Conservation (phyloP, 30 jellyfish, hydroid and myxozoan genomes). For the Hydra vulgaris region DNA sequence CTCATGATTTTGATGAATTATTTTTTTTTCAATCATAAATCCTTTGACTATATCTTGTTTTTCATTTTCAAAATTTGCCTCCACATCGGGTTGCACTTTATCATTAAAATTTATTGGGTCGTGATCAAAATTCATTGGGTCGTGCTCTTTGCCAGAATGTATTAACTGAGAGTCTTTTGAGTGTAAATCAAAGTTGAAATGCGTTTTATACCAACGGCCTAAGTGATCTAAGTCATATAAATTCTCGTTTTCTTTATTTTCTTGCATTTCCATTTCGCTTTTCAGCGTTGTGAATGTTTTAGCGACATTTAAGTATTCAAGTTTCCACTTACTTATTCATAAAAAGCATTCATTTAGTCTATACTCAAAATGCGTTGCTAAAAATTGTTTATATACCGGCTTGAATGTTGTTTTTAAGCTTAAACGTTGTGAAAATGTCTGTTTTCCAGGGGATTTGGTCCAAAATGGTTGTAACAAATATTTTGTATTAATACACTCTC, state of each 20-base stretch:
- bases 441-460: no score
- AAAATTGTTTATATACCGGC: not conserved
- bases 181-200: not conserved
- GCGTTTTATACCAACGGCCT: not conserved
- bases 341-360: not conserved
- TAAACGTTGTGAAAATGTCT: no score
- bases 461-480: no score
- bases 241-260: not conserved
- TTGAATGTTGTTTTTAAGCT: not conserved
- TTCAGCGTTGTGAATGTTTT: not conserved
- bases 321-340: not conserved
- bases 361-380: not conserved
- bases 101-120: not conserved
- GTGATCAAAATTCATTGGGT: not conserved
- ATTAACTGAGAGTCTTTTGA: not conserved
- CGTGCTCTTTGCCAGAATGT: not conserved
- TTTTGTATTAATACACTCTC: no score
- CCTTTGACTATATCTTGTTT: slow-evolving; percentile 75
- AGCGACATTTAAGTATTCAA: not conserved
- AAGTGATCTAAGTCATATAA: not conserved
- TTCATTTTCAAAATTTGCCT: slow-evolving; percentile 41
- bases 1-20: slow-evolving; percentile 62
- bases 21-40: slow-evolving; percentile 64
- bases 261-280: not conserved
- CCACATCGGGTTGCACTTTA: not conserved